Evolutionary conservation across 2,113 vertebrate genomes (phyloP).

Genomic region (Pongo abelii): DNA sequence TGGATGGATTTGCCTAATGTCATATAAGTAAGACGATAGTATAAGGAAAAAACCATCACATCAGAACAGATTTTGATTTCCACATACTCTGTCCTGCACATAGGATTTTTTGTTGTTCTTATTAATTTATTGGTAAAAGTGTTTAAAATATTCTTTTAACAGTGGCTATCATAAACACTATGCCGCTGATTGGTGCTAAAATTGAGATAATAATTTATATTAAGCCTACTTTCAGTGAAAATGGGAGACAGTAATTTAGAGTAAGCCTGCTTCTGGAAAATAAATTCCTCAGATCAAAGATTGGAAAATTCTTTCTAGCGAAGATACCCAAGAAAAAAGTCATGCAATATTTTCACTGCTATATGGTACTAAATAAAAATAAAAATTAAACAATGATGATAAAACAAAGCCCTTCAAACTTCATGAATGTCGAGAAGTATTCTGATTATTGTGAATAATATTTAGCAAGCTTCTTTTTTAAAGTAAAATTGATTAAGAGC

Average conservation of each 20-base stretch:
- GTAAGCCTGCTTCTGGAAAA: neutral
- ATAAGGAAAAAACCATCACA: neutral
- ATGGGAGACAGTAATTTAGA: neutral
- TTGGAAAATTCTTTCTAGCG: neutral
- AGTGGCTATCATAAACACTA: neutral
- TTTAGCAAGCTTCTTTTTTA: neutral
- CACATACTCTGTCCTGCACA: neutral
- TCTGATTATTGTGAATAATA: neutral
- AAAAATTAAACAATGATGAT: neutral
- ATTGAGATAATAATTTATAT: neutral
- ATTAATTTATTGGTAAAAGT: neutral
- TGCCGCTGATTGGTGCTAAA: neutral
- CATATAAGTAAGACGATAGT: neutral
- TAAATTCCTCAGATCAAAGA: neutral
- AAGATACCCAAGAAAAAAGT: neutral
- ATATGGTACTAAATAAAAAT: neutral
- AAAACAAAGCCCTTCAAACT: neutral
- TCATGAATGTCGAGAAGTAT: neutral
- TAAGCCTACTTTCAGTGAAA: neutral
- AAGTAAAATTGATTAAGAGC: neutral
- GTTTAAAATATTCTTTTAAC: neutral
- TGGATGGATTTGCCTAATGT: neutral
- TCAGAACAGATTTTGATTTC: neutral
- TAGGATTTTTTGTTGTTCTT: neutral
- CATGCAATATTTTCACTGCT: neutral